Evolutionary conservation across 37 sponge, comb jelly and placozoan species (phyloP).

Genomic region (Hormiphora californensis): DNA sequence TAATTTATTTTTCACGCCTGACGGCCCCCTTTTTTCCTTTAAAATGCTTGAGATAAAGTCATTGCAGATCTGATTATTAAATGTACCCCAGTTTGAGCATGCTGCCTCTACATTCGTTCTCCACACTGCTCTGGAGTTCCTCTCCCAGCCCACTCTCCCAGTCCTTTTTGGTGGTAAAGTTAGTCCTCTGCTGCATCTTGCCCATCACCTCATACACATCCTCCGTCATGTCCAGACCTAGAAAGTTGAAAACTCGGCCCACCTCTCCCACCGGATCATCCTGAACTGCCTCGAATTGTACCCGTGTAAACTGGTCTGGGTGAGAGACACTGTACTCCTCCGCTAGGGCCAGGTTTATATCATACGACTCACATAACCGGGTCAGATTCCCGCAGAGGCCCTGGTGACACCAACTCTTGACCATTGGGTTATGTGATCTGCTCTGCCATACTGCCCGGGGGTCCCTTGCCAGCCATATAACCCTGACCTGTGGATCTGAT

Average conservation of each 20-base stretch:
- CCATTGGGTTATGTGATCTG: background rate
- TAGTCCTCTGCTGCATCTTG: background rate
- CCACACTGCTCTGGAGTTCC: background rate
- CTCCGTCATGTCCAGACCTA: background rate
- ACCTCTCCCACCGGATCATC: background rate
- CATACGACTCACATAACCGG: conserved; percentile 9
- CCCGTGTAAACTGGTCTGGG: background rate
- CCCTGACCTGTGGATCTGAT: background rate
- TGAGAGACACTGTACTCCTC: background rate
- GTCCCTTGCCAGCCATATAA: background rate
- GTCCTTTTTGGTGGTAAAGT: background rate
- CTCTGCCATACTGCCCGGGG: conserved; percentile 21
- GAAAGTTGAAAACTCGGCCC: background rate
- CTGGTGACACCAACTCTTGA: background rate
- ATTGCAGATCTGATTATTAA: no score
- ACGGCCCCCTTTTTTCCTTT: no score
- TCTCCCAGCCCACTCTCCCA: background rate
- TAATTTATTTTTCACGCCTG: no score
- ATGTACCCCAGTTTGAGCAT: background rate
- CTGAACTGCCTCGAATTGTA: conserved; percentile 2
- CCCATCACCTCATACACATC: background rate
- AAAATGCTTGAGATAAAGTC: no score
- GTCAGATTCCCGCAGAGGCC: background rate
- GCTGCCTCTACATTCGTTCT: background rate
- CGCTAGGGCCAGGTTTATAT: background rate